Evolutionary conservation across 2,797 vertebrate genomes (phyloP), one percentile per base, ranked within the genome.

Genomic region (Jordanella pulchra): DNA sequence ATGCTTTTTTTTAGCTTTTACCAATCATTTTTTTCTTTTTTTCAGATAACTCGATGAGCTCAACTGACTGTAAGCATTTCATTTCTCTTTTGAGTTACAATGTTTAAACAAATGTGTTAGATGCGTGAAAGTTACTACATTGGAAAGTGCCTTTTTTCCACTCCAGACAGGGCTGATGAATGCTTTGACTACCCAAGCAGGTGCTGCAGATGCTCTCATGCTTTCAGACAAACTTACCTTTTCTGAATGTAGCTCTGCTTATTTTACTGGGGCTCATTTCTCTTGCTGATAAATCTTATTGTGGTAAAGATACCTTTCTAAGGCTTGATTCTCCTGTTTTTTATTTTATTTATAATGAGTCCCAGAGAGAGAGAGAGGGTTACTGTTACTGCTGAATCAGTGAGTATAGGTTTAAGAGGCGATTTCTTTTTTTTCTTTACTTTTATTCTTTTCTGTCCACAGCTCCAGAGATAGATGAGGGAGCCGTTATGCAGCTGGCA

Each of bases 401-500:
- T 82, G 81, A 39, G 69, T 73, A 75, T 67, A 44, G 27, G 69
- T 80, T 87, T 69, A 72, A 83, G 78, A 84, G 76, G 85, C 83
- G 61, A 87, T 82, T 87, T 71, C 2, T 13, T 47, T 81, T 84
- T 82, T 64, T 79, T 48, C 3, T 39, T 39, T 39, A 39, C 35
- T 39, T 48, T 4, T n/a, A n/a, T n/a, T n/a, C n/a, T n/a, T n/a
- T n/a, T n/a, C n/a, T 50, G 45, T 87, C 73, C 76, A 30, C 89
- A 99, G 98, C 96, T 87, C 96, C 97, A 73, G 98, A 99, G 92
- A 96, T 99, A 76, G 98, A 99, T 10, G 98, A 99, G 87, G 95
- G 94, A 0, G 95, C 97, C 0, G 97, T 97, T 73, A 98, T 99
- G 98, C 98, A 99, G 85, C 94, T 99, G 93, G 97, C 97, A 1